These are phyloP conservation scores for Heteromurus nitidus DNA, from an alignment of 2,888 invertebrate genomes.

Conservation along the genomic window DNA sequence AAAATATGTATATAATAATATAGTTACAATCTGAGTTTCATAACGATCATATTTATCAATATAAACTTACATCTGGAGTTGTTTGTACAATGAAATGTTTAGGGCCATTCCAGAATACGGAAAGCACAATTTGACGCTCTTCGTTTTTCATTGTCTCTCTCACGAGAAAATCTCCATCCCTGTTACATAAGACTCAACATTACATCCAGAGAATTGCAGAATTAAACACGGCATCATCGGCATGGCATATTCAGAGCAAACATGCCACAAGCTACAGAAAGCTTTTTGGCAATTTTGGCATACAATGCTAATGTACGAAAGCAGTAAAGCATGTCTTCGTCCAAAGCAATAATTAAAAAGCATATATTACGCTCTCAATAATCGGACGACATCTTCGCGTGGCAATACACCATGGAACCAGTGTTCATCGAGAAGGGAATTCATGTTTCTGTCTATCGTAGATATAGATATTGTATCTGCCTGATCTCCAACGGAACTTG, in stretches of 20 bases:
- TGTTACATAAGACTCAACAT: slow-evolving; percentile 74
- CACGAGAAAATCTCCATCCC: slow-evolving; percentile 95
- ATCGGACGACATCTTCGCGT: slow-evolving; percentile 93
- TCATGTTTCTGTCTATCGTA: slow-evolving; percentile 69
- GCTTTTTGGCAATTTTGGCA: no score
- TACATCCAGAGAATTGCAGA: no score
- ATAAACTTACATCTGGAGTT: slow-evolving; percentile 84
- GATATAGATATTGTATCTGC: slow-evolving; percentile 61
- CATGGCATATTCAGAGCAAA: no score
- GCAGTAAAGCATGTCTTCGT: no score
- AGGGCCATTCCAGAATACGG: slow-evolving; percentile 96
- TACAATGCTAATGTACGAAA: no score
- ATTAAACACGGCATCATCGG: no score
- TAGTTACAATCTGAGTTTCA: not conserved
- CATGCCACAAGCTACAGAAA: no score
- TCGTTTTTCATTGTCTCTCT: slow-evolving; percentile 94
- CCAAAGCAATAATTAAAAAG: no score
- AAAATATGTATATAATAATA: not conserved
- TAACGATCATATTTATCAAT: not conserved
- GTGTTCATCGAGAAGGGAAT: slow-evolving; percentile 84
- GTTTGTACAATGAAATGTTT: slow-evolving; percentile 98
- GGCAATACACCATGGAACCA: slow-evolving; percentile 98
- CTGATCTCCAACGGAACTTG: slow-evolving; percentile 51
- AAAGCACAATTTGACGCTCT: slow-evolving; percentile 93
- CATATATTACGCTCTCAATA: slow-evolving; percentile 81